Evolutionary conservation across 1,140 invertebrate species (phyloP).

Genomic region (Drosophila subobscura): DNA sequence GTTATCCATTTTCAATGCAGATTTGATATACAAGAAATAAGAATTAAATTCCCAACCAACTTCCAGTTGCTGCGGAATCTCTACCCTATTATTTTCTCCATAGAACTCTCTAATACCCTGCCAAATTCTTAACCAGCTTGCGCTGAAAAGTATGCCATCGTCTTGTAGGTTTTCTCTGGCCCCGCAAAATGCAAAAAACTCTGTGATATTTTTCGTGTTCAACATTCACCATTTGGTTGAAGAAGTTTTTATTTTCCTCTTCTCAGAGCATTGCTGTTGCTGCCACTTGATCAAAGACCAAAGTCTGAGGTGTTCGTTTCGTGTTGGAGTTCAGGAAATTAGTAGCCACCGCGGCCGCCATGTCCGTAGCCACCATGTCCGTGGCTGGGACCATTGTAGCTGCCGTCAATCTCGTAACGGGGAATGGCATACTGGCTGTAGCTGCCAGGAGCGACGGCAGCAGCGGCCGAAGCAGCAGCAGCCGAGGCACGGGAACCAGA

Average conservation of each 20-base stretch:
- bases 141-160: conserved; percentile 66
- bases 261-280: conserved; percentile 46
- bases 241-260: conserved; percentile 40
- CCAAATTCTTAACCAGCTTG: conserved; percentile 2
- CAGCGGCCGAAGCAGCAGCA: conserved; percentile 32
- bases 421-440: conserved; percentile 47
- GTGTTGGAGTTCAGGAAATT: conserved; percentile 18
- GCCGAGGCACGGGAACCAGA: conserved; percentile 44
- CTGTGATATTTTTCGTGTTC: conserved; percentile 52
- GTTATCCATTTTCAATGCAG: no score
- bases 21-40: no score
- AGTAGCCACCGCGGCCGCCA: conserved; percentile 35
- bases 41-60: no score
- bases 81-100: no score
- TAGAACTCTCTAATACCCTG: neutral
- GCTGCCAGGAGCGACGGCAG: conserved; percentile 38
- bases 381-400: conserved; percentile 31
- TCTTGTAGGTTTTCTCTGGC: neutral
- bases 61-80: no score
- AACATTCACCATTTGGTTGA: conserved; percentile 57
- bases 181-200: conserved; percentile 9
- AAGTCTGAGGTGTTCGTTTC: conserved; percentile 11
- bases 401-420: conserved; percentile 42
- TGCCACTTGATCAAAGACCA: conserved; percentile 36
- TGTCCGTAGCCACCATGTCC: conserved; percentile 19